phyloP scores from a whole-genome alignment of 2,113 vertebrate species.

The Engraulis encrasicolus region DNA sequence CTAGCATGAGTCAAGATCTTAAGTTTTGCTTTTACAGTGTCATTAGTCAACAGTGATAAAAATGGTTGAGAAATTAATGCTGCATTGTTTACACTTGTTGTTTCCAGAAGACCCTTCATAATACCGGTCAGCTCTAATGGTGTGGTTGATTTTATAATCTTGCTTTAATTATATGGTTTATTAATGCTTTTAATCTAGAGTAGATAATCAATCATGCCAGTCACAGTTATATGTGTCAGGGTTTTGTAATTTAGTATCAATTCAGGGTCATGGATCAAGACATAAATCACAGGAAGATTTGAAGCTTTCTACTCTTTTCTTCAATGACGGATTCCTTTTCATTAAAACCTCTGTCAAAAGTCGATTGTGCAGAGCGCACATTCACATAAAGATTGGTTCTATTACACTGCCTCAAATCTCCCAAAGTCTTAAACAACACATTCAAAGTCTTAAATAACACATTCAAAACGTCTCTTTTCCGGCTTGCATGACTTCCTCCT shows the following conservation, averaged over 20 bases:
- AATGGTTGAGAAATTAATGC: not conserved
- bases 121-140: not conserved
- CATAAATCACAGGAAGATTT: slow-evolving; percentile 14
- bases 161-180: not conserved
- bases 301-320: slow-evolving; percentile 25
- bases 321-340: slow-evolving; percentile 40
- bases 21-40: not conserved
- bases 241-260: not conserved
- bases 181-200: not conserved
- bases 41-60: not conserved
- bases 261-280: not conserved
- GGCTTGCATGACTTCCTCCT: not conserved
- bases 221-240: not conserved
- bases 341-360: slow-evolving; percentile 40
- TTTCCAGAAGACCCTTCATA: not conserved
- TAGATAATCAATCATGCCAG: not conserved
- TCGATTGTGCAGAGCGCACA: slow-evolving; percentile 48
- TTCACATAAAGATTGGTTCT: slow-evolving; percentile 25
- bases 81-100: not conserved
- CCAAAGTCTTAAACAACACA: not conserved
- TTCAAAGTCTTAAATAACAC: not conserved
- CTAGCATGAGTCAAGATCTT: not conserved
- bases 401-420: not conserved
- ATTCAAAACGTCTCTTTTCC: not conserved
- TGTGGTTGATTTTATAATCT: not conserved